These are phyloP conservation scores for Aphidius gifuensis DNA, from an alignment of 1,140 invertebrate genomes.

Conservation along the genomic window DNA sequence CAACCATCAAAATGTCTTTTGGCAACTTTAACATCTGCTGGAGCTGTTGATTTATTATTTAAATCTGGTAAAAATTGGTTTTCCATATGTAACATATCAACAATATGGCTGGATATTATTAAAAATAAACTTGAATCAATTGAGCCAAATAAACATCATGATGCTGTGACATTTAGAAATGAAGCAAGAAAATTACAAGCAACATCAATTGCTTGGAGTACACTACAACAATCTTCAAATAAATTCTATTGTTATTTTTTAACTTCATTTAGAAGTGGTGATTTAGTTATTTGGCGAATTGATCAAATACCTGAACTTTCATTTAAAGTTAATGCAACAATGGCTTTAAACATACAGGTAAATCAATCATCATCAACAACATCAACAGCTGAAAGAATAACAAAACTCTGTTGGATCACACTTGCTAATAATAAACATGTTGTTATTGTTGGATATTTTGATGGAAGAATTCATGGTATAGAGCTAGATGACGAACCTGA, in stretches of 20 bases:
- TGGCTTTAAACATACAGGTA: slow-evolving; percentile 25
- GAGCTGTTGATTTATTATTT: slow-evolving; percentile 39
- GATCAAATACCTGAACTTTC: slow-evolving; percentile 27
- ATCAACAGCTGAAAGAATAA: slow-evolving; percentile 29
- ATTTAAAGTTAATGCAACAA: no score
- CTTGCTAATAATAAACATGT: slow-evolving; percentile 28
- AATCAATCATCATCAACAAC: slow-evolving; percentile 30
- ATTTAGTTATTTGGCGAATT: slow-evolving; percentile 45
- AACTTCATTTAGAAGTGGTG: slow-evolving; percentile 39
- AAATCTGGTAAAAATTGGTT: slow-evolving; percentile 43
- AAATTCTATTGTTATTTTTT: slow-evolving; percentile 40
- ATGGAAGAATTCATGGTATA: slow-evolving; percentile 39
- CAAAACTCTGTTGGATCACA: slow-evolving; percentile 37
- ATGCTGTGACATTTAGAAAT: slow-evolving; percentile 21
- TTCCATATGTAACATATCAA: slow-evolving; percentile 37
- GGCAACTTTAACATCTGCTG: slow-evolving; percentile 41
- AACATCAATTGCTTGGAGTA: slow-evolving; percentile 45
- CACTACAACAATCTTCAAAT: slow-evolving; percentile 24
- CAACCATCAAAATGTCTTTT: slow-evolving; percentile 40
- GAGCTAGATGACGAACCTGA: slow-evolving; percentile 25
- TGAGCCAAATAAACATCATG: neutral
- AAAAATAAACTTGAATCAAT: slow-evolving; percentile 26
- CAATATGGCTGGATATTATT: slow-evolving; percentile 29
- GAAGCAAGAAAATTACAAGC: slow-evolving; percentile 34
- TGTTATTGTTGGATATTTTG: slow-evolving; percentile 41